phyloP scores from a whole-genome alignment of 2,888 invertebrate genomes.

The Nasonia oneida region DNA sequence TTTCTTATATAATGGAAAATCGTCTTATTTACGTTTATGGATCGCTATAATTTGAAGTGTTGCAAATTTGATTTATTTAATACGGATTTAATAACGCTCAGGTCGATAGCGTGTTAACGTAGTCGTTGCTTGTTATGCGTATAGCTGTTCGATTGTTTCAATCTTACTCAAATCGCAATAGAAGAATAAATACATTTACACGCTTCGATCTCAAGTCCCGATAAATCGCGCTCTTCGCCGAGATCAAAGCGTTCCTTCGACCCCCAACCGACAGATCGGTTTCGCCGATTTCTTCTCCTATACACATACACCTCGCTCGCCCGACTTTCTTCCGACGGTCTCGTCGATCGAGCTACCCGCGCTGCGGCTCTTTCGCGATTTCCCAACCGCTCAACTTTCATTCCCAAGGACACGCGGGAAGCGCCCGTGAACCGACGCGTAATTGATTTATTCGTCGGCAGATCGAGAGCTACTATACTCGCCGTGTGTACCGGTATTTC shows the following conservation, averaged over 20 bases:
- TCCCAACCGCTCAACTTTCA: not conserved
- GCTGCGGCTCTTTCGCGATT: not conserved
- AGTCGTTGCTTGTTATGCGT: not conserved
- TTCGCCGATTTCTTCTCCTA: not conserved
- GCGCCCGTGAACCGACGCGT: not conserved
- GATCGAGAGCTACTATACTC: too few species aligned
- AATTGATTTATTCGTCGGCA: not conserved
- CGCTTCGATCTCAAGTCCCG: not conserved
- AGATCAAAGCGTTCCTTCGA: not conserved
- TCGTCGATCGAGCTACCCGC: not conserved
- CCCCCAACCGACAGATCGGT: not conserved
- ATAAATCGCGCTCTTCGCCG: not conserved
- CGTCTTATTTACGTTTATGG: slow-evolving; percentile 2
- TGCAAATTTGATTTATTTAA: slow-evolving; percentile 29
- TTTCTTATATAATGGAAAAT: slow-evolving; percentile 1
- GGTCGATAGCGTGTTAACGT: not conserved
- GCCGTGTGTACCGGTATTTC: too few species aligned
- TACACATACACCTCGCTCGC: not conserved
- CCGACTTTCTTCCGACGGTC: not conserved
- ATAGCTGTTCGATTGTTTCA: not conserved
- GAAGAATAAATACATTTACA: not conserved
- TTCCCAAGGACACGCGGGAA: not conserved
- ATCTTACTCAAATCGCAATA: not conserved
- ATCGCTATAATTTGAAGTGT: not conserved
- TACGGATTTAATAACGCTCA: not conserved